Conservation (phyloP, 2,797 vertebrate genomes). For the Acanthornis magna region DNA sequence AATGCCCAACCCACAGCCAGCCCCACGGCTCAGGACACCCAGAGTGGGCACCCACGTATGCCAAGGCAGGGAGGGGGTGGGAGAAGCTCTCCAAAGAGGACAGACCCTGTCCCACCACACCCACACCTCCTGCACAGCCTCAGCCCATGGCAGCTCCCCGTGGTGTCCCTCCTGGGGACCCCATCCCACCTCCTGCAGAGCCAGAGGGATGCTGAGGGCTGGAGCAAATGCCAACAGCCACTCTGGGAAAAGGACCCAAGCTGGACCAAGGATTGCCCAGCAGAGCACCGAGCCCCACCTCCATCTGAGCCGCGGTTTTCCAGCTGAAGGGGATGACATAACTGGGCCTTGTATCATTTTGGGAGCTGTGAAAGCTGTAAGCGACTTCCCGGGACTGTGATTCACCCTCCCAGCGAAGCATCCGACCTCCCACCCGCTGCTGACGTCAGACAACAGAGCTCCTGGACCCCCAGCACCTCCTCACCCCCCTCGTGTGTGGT, state of each 20-base stretch:
- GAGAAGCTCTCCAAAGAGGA: neutral
- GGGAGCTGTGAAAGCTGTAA: neutral
- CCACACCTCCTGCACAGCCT: neutral
- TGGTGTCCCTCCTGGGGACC: neutral
- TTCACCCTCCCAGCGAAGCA: neutral
- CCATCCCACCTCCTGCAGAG: neutral
- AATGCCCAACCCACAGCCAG: neutral
- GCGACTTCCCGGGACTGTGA: neutral
- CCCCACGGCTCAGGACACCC: neutral
- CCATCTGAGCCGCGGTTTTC: fast-evolving
- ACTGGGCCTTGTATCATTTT: neutral
- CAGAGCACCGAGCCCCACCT: neutral
- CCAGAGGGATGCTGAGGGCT: neutral
- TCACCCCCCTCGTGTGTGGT: fast-evolving
- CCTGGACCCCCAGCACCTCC: neutral
- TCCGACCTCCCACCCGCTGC: neutral
- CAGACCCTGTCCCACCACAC: neutral
- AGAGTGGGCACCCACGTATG: fast-evolving
- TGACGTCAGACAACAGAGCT: neutral
- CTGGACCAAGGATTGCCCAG: neutral
- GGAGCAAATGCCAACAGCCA: fast-evolving
- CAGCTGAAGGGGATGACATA: neutral
- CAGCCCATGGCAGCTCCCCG: fast-evolving
- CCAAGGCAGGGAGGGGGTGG: neutral
- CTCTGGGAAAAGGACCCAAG: neutral